Evolutionary conservation across 1,140 invertebrate species (phyloP), one percentile per base, ranked within the genome.

Genomic region (Diabrotica virgifera): DNA sequence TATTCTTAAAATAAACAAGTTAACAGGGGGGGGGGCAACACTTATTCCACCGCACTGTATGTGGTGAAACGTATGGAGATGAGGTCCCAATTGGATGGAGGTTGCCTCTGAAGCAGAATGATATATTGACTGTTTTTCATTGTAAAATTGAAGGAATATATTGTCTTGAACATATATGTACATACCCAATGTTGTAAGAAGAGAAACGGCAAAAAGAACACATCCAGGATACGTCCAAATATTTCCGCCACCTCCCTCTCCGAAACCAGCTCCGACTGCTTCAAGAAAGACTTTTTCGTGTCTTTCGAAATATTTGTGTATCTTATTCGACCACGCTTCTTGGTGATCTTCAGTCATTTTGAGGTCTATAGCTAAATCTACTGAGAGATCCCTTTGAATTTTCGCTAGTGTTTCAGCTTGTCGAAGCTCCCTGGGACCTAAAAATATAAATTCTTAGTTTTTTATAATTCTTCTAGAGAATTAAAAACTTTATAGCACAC

Each of bases 151-250:
- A n/a, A n/a, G n/a, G n/a, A n/a, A n/a, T n/a, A n/a, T n/a, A n/a
- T 24, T 24, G 1, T 24, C 24, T 24, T 24, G 4, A 24, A 24
- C 24, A 5, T 5, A 13, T 55, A n/a, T n/a, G n/a, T 53, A 68
- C 73, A 76, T 75, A 85, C 85, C 85, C 35, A 86, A 74, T n/a
- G 85, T 86, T 5, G 85, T 86, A 14, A 87, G 75, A 12, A 87
- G 74, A 0, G 85, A 85, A 14, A 86, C 81, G 5, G 84, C 80
- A 70, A 86, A 86, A 8, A 87, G 75, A 9, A 86, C 67, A 68
- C 84, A 86, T n/a, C 86, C 86, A 0, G 85, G 80, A 72, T 85
- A 86, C 0, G 83, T 85, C 85, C 85, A 87, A 2, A 87, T 80
- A 50, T 80, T 81, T 8, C 83, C 85, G 5, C 73, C 74, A 0